Evolutionary conservation across 2,113 vertebrate genomes (phyloP).

Genomic region (Menura novaehollandiae): DNA sequence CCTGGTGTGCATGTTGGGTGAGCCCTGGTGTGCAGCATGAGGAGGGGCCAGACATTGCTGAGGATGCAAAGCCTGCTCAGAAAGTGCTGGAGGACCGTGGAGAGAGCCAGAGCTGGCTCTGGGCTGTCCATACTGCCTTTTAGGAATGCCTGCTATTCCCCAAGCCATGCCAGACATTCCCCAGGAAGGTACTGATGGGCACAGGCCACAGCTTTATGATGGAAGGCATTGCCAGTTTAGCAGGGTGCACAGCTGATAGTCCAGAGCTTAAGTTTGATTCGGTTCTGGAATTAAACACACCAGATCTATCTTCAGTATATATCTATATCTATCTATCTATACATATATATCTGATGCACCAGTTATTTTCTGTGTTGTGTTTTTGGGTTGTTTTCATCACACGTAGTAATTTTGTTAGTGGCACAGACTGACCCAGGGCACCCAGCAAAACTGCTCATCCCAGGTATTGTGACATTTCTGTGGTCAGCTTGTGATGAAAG

Average conservation of each 20-base stretch:
- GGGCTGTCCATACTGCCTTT: background rate
- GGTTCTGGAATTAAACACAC: background rate
- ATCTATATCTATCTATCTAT: background rate
- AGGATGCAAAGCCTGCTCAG: background rate
- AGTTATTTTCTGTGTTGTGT: background rate
- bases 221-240: background rate
- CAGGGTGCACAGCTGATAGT: background rate
- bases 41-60: background rate
- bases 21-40: background rate
- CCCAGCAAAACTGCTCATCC: accelerated
- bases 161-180: background rate
- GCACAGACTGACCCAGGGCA: background rate
- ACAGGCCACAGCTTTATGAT: background rate
- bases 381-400: background rate
- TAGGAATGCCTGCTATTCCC: background rate
- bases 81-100: background rate
- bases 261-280: background rate
- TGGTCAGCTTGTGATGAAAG: background rate
- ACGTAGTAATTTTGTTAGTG: background rate
- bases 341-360: background rate
- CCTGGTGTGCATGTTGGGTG: background rate
- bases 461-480: background rate
- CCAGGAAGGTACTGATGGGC: background rate
- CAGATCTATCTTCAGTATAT: background rate
- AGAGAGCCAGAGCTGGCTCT: background rate